These are phyloP conservation scores for Cinara cedri DNA, from an alignment of 2,888 invertebrate species.

Conservation along the genomic window DNA sequence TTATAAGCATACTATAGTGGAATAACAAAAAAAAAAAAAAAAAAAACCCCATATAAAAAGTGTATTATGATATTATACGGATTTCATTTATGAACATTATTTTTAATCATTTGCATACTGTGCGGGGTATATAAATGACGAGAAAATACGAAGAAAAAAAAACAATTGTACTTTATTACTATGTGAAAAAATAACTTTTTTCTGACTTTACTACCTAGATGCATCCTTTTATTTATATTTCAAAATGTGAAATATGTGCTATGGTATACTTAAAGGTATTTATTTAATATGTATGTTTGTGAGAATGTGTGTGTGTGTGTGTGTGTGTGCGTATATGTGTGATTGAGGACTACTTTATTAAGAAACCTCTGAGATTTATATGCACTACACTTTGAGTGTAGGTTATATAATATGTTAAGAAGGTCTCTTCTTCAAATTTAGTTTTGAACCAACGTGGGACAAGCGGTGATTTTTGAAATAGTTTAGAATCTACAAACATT, in stretches of 20 bases:
- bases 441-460: neutral
- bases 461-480: neutral
- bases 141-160: neutral
- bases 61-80: neutral
- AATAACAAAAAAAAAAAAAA: neutral
- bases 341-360: slow-evolving; percentile 17
- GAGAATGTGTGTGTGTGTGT: neutral
- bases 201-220: neutral
- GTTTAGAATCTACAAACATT: neutral
- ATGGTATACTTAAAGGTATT: neutral
- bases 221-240: neutral
- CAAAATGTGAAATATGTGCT: neutral
- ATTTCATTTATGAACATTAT: slow-evolving; percentile 13
- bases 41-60: neutral
- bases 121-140: neutral
- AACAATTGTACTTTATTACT: too few species aligned
- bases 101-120: slow-evolving; percentile 5
- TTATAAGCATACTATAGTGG: neutral
- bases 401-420: neutral
- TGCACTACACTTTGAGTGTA: neutral
- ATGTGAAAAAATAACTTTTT: neutral
- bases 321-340: neutral
- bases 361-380: neutral
- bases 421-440: neutral
- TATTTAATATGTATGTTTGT: too few species aligned